phyloP scores from a whole-genome alignment of 2,113 vertebrate species.

The Saccopteryx bilineata region DNA sequence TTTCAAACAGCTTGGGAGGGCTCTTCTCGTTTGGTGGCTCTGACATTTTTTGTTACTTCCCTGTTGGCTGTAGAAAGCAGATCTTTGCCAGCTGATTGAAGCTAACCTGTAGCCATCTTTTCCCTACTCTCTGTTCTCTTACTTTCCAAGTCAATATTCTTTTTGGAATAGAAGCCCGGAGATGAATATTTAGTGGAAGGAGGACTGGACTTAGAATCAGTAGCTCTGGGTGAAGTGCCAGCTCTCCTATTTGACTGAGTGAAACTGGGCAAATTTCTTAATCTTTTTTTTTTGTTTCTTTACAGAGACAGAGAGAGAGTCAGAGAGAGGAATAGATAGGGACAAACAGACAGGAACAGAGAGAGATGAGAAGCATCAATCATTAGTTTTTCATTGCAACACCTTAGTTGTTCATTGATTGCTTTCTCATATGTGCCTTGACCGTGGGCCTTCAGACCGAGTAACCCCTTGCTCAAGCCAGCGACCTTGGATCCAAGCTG shows the following conservation, averaged over 20 bases:
- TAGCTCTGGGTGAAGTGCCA: not conserved
- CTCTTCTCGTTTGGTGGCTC: not conserved
- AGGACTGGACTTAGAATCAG: not conserved
- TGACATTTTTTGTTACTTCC: not conserved
- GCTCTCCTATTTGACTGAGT: not conserved
- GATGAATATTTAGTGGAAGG: conserved; percentile 44
- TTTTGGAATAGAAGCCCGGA: conserved; percentile 43
- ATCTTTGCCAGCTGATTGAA: not conserved
- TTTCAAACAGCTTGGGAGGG: not conserved
- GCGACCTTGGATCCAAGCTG: no score
- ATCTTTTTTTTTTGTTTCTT: conserved; percentile 8
- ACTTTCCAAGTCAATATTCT: conserved; percentile 38
- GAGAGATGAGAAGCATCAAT: no score
- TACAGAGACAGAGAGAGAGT: no score
- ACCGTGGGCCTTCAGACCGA: no score
- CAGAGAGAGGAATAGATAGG: no score
- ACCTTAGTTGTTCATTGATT: no score
- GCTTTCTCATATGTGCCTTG: no score
- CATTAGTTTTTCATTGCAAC: no score
- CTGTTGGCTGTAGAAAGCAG: not conserved
- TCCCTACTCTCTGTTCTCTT: conserved; percentile 17
- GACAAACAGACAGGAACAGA: no score
- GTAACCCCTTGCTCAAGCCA: no score
- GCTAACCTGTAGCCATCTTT: not conserved
- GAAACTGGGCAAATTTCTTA: not conserved